A percentile compares a stretch with the other conserved stretches of the same genome.
Evolutionary conservation across 2,113 vertebrate genomes (phyloP).

Genomic region (Platysteira castanea): DNA sequence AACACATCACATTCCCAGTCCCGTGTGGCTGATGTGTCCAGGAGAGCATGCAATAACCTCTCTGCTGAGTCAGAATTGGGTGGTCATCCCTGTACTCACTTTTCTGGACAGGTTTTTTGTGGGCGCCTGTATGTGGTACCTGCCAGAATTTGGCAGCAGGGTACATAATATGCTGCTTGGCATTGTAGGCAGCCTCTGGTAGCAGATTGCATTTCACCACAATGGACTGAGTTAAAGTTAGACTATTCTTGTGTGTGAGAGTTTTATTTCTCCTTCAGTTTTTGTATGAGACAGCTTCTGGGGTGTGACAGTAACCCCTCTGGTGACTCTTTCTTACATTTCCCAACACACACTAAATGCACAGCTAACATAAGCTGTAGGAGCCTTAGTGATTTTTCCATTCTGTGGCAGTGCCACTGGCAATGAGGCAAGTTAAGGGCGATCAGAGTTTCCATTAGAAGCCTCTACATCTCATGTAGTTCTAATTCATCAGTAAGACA

Average conservation of each 20-base stretch:
- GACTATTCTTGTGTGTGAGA: not conserved
- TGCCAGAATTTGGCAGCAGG: constrained; percentile 39
- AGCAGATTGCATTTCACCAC: constrained; percentile 24
- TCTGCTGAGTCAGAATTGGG: not conserved
- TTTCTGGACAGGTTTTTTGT: constrained; percentile 41
- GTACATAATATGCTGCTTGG: not conserved
- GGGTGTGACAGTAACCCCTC: not conserved
- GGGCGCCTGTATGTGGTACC: not conserved
- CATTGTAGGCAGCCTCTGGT: not conserved
- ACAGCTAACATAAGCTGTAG: not conserved
- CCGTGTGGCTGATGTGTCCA: not conserved
- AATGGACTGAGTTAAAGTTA: not conserved
- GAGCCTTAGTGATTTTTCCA: constrained; percentile 58
- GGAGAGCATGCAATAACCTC: not conserved
- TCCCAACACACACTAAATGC: not conserved
- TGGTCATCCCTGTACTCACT: not conserved
- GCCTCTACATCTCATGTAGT: not conserved
- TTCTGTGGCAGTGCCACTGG: constrained; percentile 22
- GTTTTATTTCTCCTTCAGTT: not conserved
- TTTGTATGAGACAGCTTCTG: not conserved
- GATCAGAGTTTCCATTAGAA: constrained; percentile 58
- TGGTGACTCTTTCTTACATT: not conserved
- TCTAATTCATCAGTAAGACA: constrained; percentile 4
- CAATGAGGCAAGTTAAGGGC: constrained; percentile 15
- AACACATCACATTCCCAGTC: not conserved